Percentiles rank a stretch among this genome's conserved stretches.
phyloP scores from a whole-genome alignment of 2,797 vertebrate genomes.

The Acanthurus lineatus region DNA sequence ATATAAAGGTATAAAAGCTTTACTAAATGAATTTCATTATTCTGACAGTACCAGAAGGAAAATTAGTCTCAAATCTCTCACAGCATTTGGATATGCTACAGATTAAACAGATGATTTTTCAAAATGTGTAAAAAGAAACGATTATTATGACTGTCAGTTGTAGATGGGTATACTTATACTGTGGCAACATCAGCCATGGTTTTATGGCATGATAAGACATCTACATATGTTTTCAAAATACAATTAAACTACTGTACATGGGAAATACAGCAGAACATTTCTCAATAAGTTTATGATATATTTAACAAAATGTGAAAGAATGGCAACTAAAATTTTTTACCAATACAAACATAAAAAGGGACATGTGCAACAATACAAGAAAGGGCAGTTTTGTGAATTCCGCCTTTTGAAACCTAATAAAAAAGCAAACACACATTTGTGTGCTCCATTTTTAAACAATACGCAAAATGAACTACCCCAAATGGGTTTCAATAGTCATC shows the following conservation, averaged over 20 bases:
- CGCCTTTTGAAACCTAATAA: conserved; percentile 14
- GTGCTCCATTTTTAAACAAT: conserved; percentile 20
- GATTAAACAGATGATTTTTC: conserved; percentile 4
- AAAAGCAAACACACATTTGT: neutral
- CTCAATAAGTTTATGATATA: neutral
- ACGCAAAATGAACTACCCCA: conserved; percentile 16
- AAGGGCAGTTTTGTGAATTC: neutral
- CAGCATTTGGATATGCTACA: conserved; percentile 45
- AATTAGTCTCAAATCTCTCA: conserved; percentile 8
- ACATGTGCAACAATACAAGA: neutral
- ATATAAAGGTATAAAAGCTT: conserved; percentile 50
- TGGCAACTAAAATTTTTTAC: neutral
- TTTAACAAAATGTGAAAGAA: conserved; percentile 12
- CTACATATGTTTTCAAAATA: conserved; percentile 1
- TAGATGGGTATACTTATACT: neutral
- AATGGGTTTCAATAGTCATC: conserved; percentile 10
- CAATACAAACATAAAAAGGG: neutral
- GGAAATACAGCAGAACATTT: neutral
- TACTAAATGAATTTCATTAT: conserved; percentile 7
- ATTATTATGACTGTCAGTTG: neutral
- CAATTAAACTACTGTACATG: conserved; percentile 1
- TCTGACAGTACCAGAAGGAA: conserved; percentile 28
- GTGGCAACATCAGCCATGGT: neutral
- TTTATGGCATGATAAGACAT: neutral
- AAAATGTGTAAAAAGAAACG: conserved; percentile 7